phyloP scores from a whole-genome alignment of 1,140 invertebrate genomes.

The Acyrthosiphon pisum region DNA sequence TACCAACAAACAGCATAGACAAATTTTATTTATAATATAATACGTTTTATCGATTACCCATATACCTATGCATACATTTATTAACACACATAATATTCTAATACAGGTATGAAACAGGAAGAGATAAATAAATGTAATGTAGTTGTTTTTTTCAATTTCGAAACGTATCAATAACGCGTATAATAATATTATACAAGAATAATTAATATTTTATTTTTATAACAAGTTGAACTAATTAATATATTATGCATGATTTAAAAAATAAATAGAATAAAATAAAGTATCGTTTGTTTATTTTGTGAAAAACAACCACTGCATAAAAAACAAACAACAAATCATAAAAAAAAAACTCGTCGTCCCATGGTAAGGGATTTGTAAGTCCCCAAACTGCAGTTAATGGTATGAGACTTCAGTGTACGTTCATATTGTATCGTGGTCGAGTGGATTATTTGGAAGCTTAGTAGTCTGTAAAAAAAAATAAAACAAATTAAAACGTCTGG shows the following conservation, averaged over 20 bases:
- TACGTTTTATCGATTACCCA: neutral
- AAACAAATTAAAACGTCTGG: neutral
- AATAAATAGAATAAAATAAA: too few species aligned
- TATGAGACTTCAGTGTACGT: neutral
- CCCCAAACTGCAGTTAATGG: neutral
- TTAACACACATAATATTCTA: neutral
- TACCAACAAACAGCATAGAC: neutral
- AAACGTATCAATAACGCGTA: neutral
- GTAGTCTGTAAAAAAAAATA: neutral
- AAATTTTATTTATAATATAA: neutral
- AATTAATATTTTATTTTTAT: neutral
- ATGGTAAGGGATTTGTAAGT: neutral
- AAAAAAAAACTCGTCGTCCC: neutral
- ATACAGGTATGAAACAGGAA: neutral
- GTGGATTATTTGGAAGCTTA: neutral
- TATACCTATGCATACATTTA: neutral
- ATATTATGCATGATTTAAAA: too few species aligned
- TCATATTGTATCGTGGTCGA: neutral
- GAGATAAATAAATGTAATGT: neutral
- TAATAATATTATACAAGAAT: neutral
- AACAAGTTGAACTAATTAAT: neutral
- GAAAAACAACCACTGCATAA: neutral
- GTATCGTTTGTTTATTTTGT: neutral
- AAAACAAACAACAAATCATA: neutral
- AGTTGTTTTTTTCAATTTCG: neutral